Conservation (phyloP, 37 sponge, comb jelly and placozoan species). For the Ianthella basta region DNA sequence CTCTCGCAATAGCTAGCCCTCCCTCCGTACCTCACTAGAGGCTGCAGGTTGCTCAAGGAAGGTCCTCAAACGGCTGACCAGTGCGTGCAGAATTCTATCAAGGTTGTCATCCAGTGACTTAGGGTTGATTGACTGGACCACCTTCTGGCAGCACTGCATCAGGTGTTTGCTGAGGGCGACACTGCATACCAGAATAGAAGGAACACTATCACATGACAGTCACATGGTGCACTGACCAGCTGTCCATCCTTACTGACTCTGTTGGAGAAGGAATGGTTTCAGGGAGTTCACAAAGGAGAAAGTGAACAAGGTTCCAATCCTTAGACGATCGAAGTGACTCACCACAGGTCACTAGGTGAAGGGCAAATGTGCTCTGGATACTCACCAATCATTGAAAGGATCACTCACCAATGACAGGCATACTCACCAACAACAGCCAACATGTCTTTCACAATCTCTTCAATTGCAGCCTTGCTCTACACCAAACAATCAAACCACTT, state of each 20-base stretch:
- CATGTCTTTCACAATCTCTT: neutral
- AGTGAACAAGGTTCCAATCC: neutral
- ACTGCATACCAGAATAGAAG: neutral
- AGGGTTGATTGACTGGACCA: neutral
- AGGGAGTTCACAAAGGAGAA: slow-evolving; percentile 3
- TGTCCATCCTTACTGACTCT: neutral
- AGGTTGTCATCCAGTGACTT: slow-evolving; percentile 25
- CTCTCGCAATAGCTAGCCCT: no score
- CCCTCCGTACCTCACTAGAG: slow-evolving; percentile 7
- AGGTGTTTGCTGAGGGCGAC: neutral
- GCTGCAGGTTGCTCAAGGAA: neutral
- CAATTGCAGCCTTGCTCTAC: neutral
- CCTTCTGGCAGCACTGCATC: neutral
- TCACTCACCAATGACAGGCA: neutral
- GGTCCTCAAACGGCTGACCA: slow-evolving; percentile 44
- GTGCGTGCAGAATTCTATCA: slow-evolving; percentile 53
- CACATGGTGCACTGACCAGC: neutral
- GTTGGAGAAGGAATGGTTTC: neutral
- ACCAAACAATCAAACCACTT: neutral
- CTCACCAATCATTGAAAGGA: neutral
- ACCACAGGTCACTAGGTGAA: neutral
- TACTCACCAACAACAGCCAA: neutral
- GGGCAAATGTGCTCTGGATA: neutral
- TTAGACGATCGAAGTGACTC: neutral
- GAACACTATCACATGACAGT: neutral